These are phyloP conservation scores for Geodia barretti DNA, from an alignment of 37 sponge, comb jelly and placozoan species.

Conservation along the genomic window DNA sequence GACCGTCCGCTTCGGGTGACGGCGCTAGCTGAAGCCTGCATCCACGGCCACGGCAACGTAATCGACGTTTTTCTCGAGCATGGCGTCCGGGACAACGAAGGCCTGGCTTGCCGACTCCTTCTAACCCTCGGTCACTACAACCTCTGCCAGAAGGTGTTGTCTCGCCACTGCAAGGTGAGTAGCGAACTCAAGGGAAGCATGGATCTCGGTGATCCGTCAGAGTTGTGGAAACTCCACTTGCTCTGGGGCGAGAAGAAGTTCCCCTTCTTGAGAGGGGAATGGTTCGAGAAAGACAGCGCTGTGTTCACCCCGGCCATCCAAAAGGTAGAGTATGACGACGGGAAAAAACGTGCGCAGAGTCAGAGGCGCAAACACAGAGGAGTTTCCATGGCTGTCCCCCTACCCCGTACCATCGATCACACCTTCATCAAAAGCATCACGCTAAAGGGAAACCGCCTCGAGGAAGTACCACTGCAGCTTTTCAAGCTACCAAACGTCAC, in stretches of 20 bases:
- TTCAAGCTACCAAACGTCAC: conserved; percentile 41
- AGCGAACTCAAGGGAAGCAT: not conserved
- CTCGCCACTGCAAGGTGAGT: conserved; percentile 6
- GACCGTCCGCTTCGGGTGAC: conserved; percentile 14
- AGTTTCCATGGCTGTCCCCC: not conserved
- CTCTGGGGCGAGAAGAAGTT: conserved; percentile 24
- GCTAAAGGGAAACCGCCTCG: conserved; percentile 25
- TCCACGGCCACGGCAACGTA: not conserved
- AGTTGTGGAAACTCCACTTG: conserved; percentile 6
- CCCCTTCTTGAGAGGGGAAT: not conserved
- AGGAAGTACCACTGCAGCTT: conserved; percentile 21
- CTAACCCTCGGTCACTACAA: not conserved
- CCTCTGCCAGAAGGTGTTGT: conserved; percentile 14
- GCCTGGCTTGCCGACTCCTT: conserved; percentile 9
- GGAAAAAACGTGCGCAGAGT: not conserved
- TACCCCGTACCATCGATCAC: not conserved
- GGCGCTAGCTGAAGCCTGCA: conserved; percentile 51
- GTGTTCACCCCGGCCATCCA: not conserved
- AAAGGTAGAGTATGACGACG: not conserved
- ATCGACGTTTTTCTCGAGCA: conserved; percentile 11
- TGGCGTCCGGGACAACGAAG: conserved; percentile 33
- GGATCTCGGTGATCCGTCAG: not conserved
- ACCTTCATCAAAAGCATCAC: conserved; percentile 6
- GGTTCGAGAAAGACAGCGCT: conserved; percentile 6
- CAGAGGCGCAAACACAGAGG: not conserved